These are phyloP conservation scores for Ctenopoma multispine DNA, from an alignment of 2,797 vertebrate species.

Conservation along the genomic window DNA sequence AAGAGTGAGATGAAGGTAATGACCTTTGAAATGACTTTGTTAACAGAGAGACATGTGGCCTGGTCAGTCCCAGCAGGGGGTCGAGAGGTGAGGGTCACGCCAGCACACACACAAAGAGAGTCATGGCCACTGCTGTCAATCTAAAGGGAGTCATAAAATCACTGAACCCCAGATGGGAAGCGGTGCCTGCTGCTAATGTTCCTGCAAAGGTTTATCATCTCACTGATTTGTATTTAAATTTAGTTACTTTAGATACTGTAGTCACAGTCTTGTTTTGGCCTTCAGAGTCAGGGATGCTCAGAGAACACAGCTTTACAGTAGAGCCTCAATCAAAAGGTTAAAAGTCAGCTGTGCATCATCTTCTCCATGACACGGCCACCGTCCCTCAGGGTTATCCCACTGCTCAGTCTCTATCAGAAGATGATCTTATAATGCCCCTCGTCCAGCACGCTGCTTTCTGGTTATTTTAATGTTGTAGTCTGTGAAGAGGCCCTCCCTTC, in stretches of 20 bases:
- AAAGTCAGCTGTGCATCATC: neutral
- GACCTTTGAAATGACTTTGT: constrained; percentile 52
- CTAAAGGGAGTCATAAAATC: neutral
- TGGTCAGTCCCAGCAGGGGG: constrained; percentile 20
- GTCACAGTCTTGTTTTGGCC: too few species aligned
- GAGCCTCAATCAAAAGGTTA: constrained; percentile 19
- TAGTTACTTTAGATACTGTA: neutral
- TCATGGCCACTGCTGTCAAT: constrained; percentile 9
- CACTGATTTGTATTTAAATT: neutral
- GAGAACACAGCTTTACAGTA: too few species aligned
- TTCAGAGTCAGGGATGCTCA: too few species aligned
- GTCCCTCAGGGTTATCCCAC: constrained; percentile 24
- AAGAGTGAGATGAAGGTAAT: constrained; percentile 41
- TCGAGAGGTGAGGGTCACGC: constrained; percentile 36
- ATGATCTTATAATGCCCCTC: constrained; percentile 55
- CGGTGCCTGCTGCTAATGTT: constrained; percentile 7
- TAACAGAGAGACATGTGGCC: constrained; percentile 40
- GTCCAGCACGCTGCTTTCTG: constrained; percentile 41
- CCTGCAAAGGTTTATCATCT: constrained; percentile 14
- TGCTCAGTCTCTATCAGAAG: constrained; percentile 46
- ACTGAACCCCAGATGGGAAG: neutral
- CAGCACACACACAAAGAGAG: neutral
- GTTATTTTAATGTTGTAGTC: constrained; percentile 45
- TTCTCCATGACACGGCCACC: neutral
- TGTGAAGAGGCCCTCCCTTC: constrained; percentile 42